Percentiles rank a stretch among this genome's conserved stretches.
Evolutionary conservation across 1,140 invertebrate species (phyloP).

Genomic region (Galleria mellonella): DNA sequence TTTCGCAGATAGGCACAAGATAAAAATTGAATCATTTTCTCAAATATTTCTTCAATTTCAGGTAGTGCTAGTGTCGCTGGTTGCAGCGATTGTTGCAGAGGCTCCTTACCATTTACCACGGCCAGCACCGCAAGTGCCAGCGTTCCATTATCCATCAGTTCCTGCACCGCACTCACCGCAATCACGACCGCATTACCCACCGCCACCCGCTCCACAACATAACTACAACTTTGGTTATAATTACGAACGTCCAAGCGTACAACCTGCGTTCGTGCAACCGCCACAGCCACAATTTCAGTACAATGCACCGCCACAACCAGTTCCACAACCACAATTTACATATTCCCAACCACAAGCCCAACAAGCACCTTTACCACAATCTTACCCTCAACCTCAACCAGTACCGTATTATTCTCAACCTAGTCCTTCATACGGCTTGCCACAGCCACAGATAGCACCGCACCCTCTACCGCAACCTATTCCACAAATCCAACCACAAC

Average conservation of each 20-base stretch:
- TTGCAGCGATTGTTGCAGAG: conserved; percentile 42
- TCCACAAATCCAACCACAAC: conserved; percentile 12
- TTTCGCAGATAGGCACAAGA: too few species aligned
- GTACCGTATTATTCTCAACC: conserved; percentile 7
- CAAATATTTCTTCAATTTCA: conserved; percentile 24
- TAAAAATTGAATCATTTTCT: background rate
- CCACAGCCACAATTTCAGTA: conserved; percentile 9
- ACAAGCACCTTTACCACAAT: background rate
- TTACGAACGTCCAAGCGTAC: conserved; percentile 14
- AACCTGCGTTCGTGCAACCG: conserved; percentile 7
- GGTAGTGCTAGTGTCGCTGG: conserved; percentile 43
- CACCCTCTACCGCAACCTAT: conserved; percentile 5
- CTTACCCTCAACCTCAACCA: conserved; percentile 7
- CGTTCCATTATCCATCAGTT: conserved; percentile 28
- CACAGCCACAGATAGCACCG: conserved; percentile 1
- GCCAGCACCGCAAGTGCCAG: conserved; percentile 35
- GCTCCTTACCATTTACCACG: conserved; percentile 53
- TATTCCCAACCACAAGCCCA: conserved; percentile 1
- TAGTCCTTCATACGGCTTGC: conserved; percentile 2
- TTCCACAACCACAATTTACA: conserved; percentile 3
- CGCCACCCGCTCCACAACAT: conserved; percentile 8
- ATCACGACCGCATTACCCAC: conserved; percentile 3
- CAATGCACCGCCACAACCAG: background rate
- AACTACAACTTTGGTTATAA: conserved; percentile 13
- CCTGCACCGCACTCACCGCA: conserved; percentile 13